phyloP scores from a whole-genome alignment of 1,140 invertebrate species.

The Potamilus streckersoni region DNA sequence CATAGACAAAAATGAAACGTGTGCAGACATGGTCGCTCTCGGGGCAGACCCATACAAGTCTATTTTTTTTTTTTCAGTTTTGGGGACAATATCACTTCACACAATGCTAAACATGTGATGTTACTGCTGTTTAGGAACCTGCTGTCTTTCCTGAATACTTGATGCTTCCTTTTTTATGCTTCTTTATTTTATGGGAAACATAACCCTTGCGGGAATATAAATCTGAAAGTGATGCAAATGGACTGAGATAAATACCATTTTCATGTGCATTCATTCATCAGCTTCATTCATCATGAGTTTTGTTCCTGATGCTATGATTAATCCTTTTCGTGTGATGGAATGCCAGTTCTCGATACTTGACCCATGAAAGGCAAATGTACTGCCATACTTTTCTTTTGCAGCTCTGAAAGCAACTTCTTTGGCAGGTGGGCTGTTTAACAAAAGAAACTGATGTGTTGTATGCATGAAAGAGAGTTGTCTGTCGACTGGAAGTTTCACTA shows the following conservation, averaged over 20 bases:
- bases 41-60: conserved; percentile 50
- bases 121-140: conserved; percentile 39
- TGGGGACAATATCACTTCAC: conserved; percentile 52
- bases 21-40: conserved; percentile 55
- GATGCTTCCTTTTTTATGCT: not conserved
- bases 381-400: conserved; percentile 52
- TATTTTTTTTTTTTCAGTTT: conserved; percentile 48
- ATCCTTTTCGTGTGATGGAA: conserved; percentile 60
- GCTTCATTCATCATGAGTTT: conserved; percentile 58
- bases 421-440: conserved; percentile 58
- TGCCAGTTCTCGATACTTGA: conserved; percentile 66
- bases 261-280: no score
- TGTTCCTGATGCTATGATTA: conserved; percentile 62
- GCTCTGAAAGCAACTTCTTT: conserved; percentile 58
- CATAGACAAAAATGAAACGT: conserved; percentile 62
- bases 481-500: conserved; percentile 52
- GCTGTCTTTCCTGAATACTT: not conserved
- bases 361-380: conserved; percentile 65
- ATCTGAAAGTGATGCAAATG: conserved; percentile 45
- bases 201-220: conserved; percentile 54
- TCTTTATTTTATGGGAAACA: conserved; percentile 26
- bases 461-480: conserved; percentile 57
- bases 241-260: conserved; percentile 64
- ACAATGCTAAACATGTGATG: conserved; percentile 51
- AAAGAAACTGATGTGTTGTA: conserved; percentile 62